Conservation (phyloP, 2,888 invertebrate genomes). For the Tolmerus cingulatus region DNA sequence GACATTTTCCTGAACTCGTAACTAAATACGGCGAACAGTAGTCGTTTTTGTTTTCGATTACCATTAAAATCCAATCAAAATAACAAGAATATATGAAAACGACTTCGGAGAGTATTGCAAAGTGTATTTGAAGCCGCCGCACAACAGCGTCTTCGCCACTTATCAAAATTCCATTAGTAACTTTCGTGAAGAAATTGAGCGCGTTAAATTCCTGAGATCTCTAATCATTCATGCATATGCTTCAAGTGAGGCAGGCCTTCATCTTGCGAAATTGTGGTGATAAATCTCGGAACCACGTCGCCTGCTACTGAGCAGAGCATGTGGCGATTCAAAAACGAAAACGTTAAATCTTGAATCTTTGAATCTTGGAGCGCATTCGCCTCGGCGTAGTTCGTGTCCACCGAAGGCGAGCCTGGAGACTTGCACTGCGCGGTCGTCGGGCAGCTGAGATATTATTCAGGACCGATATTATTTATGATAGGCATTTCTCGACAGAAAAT, state of each 20-base stretch:
- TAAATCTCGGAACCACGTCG: neutral
- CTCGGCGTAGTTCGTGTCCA: neutral
- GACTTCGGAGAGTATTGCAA: neutral
- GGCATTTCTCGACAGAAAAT: conserved; percentile 7
- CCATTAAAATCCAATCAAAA: neutral
- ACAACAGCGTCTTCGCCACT: neutral
- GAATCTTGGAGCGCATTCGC: neutral
- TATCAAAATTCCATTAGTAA: neutral
- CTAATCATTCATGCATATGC: neutral
- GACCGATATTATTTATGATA: conserved; percentile 16
- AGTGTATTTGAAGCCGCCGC: neutral
- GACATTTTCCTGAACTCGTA: neutral
- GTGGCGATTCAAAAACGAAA: neutral
- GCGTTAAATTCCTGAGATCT: neutral
- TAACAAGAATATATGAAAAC: neutral
- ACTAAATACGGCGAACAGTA: neutral
- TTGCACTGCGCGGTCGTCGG: neutral
- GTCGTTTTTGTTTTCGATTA: neutral
- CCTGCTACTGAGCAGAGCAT: neutral
- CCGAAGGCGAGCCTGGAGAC: neutral
- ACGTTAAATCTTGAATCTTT: neutral
- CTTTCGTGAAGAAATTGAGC: neutral
- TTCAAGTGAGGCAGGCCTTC: neutral
- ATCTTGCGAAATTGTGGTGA: neutral
- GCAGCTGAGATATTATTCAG: neutral